Base-by-base conservation (phyloP, 2,888 invertebrate species). In the Bhutanitis thaidina region DNA sequence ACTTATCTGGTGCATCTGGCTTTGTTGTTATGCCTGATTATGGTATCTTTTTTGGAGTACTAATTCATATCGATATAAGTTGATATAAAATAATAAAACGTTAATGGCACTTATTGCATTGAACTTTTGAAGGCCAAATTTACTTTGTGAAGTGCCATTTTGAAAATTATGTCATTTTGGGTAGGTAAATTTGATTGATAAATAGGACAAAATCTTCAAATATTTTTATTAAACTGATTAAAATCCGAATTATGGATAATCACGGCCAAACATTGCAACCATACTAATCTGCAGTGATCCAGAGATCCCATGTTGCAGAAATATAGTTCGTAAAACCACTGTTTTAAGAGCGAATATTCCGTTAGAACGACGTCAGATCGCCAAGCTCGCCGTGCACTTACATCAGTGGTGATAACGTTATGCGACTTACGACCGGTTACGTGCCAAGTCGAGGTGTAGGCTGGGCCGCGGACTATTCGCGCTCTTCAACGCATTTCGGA, bases 341-440 rank as follows among this genome's bases (percentile, higher is more conserved):
- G 0, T 3, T 4, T n/a, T 46, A 46, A 52, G 37, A 30, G 36
- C 35, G 16, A 25, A 16, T 34, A 25, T 52, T 43, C 32, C 12
- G 10, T 41, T 13, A 30, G 8, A 3, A 16, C 15, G 12, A 32
- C 12, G 43, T 38, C n/a, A 15, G 13, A 15, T 40, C 27, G 46
- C 37, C 10, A 40, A 43, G 46, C 37, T 43, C 40, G 20, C 15
- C 35, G 50, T 53, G 54, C 59, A 68, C 81, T 85, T 85, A 82
- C 84, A 83, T 85, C 84, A 85, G 77, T 63, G 59, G 52, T 60
- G 64, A 72, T 80, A 82, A 83, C 73, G 71, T 80, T 77, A 78
- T 64, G 71, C 66, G 65, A 56, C 67, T 71, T 72, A 73, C 64
- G 71, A 80, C 79, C 80, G 79, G 81, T 82, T 81, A 71, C 70